Conservation (phyloP, 2,797 vertebrate genomes). For the Danio choprae region DNA sequence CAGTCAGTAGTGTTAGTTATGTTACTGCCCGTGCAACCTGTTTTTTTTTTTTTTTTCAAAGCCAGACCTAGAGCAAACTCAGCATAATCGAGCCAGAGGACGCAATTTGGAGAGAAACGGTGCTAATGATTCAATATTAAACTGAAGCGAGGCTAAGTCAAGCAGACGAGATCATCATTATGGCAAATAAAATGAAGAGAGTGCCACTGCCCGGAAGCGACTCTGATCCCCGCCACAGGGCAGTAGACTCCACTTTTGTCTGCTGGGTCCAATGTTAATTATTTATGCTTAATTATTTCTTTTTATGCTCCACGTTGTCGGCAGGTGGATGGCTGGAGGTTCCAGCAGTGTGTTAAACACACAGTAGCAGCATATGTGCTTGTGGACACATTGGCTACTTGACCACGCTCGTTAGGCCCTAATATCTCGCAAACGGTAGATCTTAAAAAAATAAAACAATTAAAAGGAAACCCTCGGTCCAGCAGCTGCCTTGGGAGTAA, state of each 20-base stretch:
- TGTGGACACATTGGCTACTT: conserved; percentile 8
- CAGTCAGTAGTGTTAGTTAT: background rate
- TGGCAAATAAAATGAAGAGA: conserved; percentile 51
- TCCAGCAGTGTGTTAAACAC: conserved; percentile 42
- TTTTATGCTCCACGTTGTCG: conserved; percentile 44
- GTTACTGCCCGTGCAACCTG: no score
- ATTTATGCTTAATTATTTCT: conserved; percentile 84
- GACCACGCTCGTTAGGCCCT: conserved; percentile 59
- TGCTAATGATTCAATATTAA: conserved; percentile 34
- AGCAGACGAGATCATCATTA: conserved; percentile 43
- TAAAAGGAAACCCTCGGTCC: conserved; percentile 73
- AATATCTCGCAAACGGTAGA: conserved; percentile 64
- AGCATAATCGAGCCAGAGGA: background rate
- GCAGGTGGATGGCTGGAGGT: conserved; percentile 63
- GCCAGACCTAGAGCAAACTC: background rate
- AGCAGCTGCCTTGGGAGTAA: conserved; percentile 83
- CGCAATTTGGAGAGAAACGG: conserved; percentile 16
- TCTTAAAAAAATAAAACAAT: conserved; percentile 70
- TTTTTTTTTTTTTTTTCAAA: no score
- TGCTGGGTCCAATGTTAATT: conserved; percentile 80
- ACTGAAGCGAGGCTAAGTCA: conserved; percentile 41
- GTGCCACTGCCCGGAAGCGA: conserved; percentile 46
- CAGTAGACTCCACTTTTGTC: conserved; percentile 62
- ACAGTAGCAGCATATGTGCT: background rate
- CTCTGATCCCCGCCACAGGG: conserved; percentile 77